Evolutionary conservation across 2,888 invertebrate genomes (phyloP).

Genomic region (Lapara coniferarum): DNA sequence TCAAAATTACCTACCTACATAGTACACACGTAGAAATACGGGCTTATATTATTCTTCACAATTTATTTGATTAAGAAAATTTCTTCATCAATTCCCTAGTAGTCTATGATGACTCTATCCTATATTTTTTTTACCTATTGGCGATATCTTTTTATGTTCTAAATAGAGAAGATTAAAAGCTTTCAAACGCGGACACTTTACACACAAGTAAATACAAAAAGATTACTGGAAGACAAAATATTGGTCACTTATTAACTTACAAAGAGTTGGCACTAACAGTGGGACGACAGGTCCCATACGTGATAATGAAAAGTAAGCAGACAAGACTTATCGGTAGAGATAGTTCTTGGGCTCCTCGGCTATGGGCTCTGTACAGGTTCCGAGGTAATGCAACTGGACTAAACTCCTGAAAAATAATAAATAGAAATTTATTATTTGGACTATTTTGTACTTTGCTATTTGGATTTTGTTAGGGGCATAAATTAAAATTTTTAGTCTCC

Average conservation of each 20-base stretch:
- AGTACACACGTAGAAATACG: too few relatives aligned
- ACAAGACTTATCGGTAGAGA: constrained; percentile 85
- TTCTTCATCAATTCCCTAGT: too few relatives aligned
- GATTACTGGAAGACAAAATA: constrained; percentile 56
- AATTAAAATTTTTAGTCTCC: not conserved
- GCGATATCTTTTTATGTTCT: too few relatives aligned
- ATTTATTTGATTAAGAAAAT: too few relatives aligned
- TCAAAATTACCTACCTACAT: too few relatives aligned
- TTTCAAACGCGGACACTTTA: constrained; percentile 6
- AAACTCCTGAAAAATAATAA: constrained; percentile 77
- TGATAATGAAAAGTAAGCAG: constrained; percentile 55
- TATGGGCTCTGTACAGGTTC: constrained; percentile 92
- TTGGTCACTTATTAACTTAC: constrained; percentile 51
- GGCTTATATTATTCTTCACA: too few relatives aligned
- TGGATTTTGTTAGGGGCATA: not conserved
- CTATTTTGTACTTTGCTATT: not conserved
- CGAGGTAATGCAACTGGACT: constrained; percentile 90
- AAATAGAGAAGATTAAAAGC: too few relatives aligned
- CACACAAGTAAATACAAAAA: constrained; percentile 31
- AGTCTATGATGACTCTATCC: too few relatives aligned
- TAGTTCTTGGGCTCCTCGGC: constrained; percentile 94
- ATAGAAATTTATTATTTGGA: not conserved
- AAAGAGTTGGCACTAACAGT: constrained; percentile 68
- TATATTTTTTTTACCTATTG: too few relatives aligned
- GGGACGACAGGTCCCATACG: constrained; percentile 48